Percentiles rank a stretch among this genome's conserved stretches.
Evolutionary conservation across 2,797 vertebrate genomes (phyloP).

Genomic region (Phylloscopus collybita): DNA sequence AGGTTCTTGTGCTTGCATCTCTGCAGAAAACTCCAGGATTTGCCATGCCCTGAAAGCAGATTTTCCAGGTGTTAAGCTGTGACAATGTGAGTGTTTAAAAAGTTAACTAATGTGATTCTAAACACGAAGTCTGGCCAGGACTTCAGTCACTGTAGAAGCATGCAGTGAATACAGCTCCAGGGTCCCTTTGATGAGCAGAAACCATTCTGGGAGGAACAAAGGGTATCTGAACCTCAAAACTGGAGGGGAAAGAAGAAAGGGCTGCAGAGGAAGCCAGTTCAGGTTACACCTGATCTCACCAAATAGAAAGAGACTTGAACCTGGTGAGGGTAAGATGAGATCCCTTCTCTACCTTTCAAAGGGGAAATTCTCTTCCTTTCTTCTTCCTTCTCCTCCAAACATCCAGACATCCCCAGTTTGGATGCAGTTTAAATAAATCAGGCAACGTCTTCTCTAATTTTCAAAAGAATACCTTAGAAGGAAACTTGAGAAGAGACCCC

Average conservation of each 20-base stretch:
- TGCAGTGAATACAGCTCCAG: background rate
- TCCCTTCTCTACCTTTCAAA: background rate
- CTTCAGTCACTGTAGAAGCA: background rate
- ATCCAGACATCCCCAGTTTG: fast-evolving
- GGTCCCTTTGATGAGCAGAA: background rate
- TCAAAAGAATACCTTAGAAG: background rate
- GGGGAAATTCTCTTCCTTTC: background rate
- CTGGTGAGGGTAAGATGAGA: background rate
- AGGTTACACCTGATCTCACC: background rate
- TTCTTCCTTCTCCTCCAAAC: background rate
- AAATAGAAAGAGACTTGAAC: background rate
- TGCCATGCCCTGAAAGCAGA: background rate
- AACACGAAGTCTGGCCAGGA: background rate
- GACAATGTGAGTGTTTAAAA: background rate
- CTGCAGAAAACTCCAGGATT: background rate
- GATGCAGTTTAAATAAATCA: background rate
- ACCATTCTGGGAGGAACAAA: background rate
- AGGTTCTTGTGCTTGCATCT: background rate
- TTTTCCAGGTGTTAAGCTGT: constrained; percentile 11
- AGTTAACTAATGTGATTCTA: background rate
- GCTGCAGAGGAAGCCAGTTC: background rate
- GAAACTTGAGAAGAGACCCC: background rate
- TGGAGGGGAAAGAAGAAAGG: background rate
- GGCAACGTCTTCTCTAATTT: background rate
- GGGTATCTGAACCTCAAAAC: background rate